Conservation (phyloP, 2,888 invertebrate genomes). For the Syrista parreyssii region DNA sequence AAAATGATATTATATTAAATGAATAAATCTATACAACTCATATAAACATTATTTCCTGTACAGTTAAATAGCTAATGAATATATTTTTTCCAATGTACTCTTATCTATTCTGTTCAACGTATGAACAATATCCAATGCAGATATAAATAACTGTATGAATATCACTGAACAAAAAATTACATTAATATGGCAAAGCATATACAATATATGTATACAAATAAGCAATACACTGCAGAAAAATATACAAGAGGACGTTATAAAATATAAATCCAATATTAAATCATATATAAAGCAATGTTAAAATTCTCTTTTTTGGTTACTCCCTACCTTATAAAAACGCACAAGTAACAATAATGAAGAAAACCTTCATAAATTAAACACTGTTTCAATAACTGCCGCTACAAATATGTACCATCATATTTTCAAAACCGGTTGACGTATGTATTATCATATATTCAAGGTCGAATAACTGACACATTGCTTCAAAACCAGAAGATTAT, state of each 20-base stretch:
- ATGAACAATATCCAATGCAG: no score
- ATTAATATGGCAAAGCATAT: background rate
- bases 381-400: background rate
- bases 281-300: background rate
- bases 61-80: background rate
- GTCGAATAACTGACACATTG: no score
- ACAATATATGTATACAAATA: no score
- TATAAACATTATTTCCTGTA: background rate
- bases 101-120: no score
- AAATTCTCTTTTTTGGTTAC: background rate
- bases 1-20: conserved; percentile 14
- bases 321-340: background rate
- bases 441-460: no score
- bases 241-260: background rate
- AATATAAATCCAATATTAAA: background rate
- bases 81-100: background rate
- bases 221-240: background rate
- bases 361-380: background rate
- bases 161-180: background rate
- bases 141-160: background rate
- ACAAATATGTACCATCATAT: background rate
- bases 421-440: background rate
- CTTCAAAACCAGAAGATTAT: no score
- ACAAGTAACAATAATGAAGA: background rate
- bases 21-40: background rate